phyloP scores from a whole-genome alignment of 2,113 vertebrate genomes.

The Plestiodon gilberti region DNA sequence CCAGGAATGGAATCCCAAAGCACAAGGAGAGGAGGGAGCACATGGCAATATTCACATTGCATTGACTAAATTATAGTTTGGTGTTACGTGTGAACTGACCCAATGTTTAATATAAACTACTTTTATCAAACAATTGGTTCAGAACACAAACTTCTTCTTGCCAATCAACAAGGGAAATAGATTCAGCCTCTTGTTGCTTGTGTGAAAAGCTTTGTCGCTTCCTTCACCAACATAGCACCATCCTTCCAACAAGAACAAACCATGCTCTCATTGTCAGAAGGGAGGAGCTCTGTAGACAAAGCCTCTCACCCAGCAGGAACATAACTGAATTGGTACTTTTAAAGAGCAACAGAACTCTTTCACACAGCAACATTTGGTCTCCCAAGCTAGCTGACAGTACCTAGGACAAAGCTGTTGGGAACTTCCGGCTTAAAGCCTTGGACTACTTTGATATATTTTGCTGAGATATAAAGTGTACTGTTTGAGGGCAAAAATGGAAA shows the following conservation, averaged over 20 bases:
- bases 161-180: not conserved
- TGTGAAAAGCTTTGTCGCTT: not conserved
- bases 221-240: not conserved
- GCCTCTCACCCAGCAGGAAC: not conserved
- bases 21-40: not conserved
- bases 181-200: not conserved
- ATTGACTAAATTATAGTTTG: not conserved
- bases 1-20: not conserved
- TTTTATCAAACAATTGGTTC: not conserved
- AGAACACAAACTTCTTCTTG: not conserved
- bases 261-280: not conserved
- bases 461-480: not conserved
- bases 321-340: not conserved
- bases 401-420: not conserved
- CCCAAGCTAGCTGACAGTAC: not conserved
- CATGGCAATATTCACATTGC: not conserved
- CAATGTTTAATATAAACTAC: not conserved
- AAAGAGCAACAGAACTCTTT: not conserved
- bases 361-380: not conserved
- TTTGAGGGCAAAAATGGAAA: slow-evolving; percentile 5
- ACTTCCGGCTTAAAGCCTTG: not conserved
- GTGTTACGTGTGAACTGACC: not conserved
- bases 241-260: not conserved
- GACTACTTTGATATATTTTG: too few relatives aligned
- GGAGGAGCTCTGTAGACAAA: not conserved